Conservation (phyloP, 2,113 vertebrate species). For the Campylomormyrus numenius region DNA sequence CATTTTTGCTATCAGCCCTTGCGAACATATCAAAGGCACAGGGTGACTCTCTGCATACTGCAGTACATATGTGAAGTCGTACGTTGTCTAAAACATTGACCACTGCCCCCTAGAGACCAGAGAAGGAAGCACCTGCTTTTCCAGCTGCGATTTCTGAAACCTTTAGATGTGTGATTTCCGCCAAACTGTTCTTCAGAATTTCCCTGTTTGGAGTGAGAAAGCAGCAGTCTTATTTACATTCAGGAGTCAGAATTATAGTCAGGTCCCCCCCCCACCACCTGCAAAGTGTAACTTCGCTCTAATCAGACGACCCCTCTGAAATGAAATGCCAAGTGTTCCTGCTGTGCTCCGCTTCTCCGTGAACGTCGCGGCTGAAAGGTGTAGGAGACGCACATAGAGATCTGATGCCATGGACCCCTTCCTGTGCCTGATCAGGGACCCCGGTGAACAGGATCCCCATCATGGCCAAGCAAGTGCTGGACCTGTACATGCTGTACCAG, state of each 20-base stretch:
- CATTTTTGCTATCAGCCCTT: background rate
- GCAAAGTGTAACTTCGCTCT: background rate
- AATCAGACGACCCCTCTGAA: background rate
- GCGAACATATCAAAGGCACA: background rate
- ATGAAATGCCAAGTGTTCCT: background rate
- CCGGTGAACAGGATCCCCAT: slow-evolving; percentile 97
- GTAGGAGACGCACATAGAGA: background rate
- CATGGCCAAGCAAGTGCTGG: slow-evolving; percentile 97
- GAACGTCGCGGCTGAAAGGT: background rate
- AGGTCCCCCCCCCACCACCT: background rate
- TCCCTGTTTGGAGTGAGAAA: background rate
- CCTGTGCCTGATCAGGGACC: slow-evolving; percentile 62
- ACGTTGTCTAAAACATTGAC: slow-evolving; percentile 23
- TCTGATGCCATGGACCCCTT: background rate
- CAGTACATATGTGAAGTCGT: background rate
- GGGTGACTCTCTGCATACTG: background rate
- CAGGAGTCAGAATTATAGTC: background rate
- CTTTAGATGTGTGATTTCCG: background rate
- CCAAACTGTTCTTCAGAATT: background rate
- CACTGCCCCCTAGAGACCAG: slow-evolving; percentile 49
- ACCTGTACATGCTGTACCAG: slow-evolving; percentile 91
- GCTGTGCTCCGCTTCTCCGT: too few species aligned
- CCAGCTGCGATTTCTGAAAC: background rate
- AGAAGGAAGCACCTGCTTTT: background rate
- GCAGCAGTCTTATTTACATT: background rate